Conservation (phyloP, 2,888 invertebrate genomes). For the Gymnocheta viridis region DNA sequence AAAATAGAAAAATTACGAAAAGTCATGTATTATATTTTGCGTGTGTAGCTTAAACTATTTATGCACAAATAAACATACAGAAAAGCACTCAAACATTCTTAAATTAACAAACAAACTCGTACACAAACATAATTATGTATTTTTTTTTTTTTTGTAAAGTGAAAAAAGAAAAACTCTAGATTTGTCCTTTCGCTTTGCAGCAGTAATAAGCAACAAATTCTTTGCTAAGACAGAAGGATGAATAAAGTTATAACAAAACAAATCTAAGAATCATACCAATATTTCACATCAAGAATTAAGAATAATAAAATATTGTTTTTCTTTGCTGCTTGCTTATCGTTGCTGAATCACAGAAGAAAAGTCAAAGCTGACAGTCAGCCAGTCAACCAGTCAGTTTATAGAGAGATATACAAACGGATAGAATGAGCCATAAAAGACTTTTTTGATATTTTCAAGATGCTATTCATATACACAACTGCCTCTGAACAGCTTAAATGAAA, state of each 20-base stretch:
- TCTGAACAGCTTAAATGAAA: conserved; percentile 30
- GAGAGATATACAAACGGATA: not conserved
- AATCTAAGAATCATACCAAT: conserved; percentile 50
- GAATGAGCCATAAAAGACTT: conserved; percentile 10
- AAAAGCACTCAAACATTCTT: not conserved
- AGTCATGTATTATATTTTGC: conserved; percentile 47
- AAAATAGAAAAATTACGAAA: conserved; percentile 28
- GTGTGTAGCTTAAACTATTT: conserved; percentile 40
- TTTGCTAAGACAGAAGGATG: not conserved
- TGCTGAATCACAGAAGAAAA: conserved; percentile 24
- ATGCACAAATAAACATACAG: conserved; percentile 24
- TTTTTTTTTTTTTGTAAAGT: conserved; percentile 25
- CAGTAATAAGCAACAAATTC: not conserved
- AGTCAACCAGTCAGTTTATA: not conserved
- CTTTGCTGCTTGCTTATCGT: not conserved
- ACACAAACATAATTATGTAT: conserved; percentile 44
- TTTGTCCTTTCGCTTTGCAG: conserved; percentile 44
- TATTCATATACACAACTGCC: conserved; percentile 58
- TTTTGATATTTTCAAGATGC: conserved; percentile 64
- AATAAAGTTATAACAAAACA: conserved; percentile 23
- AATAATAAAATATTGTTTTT: conserved; percentile 61
- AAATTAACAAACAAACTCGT: conserved; percentile 12
- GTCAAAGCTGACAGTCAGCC: not conserved
- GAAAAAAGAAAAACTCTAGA: conserved; percentile 14
- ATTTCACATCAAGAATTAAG: conserved; percentile 61